Percentiles rank a stretch among this genome's conserved stretches.
Evolutionary conservation across 2,113 vertebrate species (phyloP).

Genomic region (Suncus etruscus): DNA sequence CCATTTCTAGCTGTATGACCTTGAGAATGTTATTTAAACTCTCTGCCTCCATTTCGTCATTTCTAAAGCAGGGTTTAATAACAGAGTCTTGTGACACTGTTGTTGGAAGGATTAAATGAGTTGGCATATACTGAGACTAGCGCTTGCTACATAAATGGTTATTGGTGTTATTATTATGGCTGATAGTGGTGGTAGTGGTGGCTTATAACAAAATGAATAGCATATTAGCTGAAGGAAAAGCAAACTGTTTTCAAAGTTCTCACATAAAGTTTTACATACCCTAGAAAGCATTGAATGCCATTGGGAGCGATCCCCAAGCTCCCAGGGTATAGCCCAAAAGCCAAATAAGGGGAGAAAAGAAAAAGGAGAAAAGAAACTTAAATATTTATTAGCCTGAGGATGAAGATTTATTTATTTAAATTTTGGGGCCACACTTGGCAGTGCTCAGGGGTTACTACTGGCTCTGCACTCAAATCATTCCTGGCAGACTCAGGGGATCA

Average conservation of each 20-base stretch:
- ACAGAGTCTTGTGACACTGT: background rate
- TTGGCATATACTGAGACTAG: background rate
- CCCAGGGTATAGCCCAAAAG: no score
- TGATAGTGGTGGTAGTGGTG: background rate
- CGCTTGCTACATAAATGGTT: background rate
- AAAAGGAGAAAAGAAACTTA: slow-evolving; percentile 19
- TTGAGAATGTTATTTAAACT: background rate
- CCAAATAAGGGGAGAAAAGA: no score
- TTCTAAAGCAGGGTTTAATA: background rate
- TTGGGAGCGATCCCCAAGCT: no score
- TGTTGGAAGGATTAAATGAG: slow-evolving; percentile 4
- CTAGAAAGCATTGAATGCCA: background rate
- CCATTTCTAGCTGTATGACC: background rate
- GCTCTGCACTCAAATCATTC: no score
- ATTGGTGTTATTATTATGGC: background rate
- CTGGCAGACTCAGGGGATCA: no score
- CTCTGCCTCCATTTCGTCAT: background rate
- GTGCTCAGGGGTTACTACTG: no score
- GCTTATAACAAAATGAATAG: background rate
- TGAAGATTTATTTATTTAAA: no score
- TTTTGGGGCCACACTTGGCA: no score
- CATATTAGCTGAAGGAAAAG: background rate
- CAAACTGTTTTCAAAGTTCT: background rate
- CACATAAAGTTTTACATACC: background rate
- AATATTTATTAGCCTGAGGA: background rate